Base-by-base conservation (phyloP, 1,140 invertebrate species). In the Drosophila repleta region DNA sequence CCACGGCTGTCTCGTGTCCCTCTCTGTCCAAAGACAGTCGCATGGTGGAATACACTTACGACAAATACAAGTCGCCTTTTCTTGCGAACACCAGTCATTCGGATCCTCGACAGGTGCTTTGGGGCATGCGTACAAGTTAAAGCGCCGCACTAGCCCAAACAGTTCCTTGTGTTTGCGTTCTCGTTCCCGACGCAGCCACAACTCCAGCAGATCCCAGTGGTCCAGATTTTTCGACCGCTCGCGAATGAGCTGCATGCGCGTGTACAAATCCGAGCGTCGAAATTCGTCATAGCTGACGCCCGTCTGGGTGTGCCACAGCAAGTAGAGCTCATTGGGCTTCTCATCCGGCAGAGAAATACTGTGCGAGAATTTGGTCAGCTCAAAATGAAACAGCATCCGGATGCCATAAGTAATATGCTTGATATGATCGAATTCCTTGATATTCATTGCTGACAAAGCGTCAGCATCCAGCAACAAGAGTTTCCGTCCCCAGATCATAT, bases 381-480 rank as follows among this genome's bases (percentile, higher is more conserved):
- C 79, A 7, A 90, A 89, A 41, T 89, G 76, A 24, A 88, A 89
- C 10, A 90, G 52, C 61, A 72, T 78, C 0, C 88, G 73, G 7
- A 90, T 90, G 45, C 69, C 76, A 13, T 89, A 79, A n/a, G 64
- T 43, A 1, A 90, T 78, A n/a, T 73, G 81, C 0, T 60, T 65
- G 5, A 90, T 90, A 24, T 90, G 87, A n/a, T 75, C 70, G 17
- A 90, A 90, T 11, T 88, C 65, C 69, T 83, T 74, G 56, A 90
- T 88, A 32, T 90, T 90, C 82, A 90, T 90, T 0, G 72, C 68
- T 18, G 57, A 55, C 43, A 90, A 17, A 0, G 87, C 87, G 4
- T 55, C 15, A 7, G 87, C 82, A n/a, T 90, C 87, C 8, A 90
- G 18, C 4, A 90, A 46, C 8, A 90, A 32, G n/a, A 90, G 20